phyloP scores from a whole-genome alignment of 1,140 invertebrate genomes.

The Gyrodactylus bullatarudis region DNA sequence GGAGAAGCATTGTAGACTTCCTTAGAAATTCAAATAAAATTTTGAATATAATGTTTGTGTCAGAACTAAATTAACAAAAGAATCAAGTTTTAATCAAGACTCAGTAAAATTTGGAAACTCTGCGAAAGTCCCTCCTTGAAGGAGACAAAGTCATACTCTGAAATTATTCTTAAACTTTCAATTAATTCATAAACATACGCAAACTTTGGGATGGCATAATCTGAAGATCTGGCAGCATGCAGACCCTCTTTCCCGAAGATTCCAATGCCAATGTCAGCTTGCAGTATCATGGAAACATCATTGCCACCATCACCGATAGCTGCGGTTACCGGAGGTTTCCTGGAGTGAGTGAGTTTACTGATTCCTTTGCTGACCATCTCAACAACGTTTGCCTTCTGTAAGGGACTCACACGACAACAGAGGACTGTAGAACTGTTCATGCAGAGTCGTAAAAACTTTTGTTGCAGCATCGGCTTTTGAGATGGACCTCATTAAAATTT shows the following conservation, averaged over 20 bases:
- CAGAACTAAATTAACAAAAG: too few species aligned
- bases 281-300: conserved; percentile 34
- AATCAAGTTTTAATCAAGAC: too few species aligned
- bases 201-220: conserved; percentile 2
- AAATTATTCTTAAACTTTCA: too few species aligned
- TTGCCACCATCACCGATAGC: conserved; percentile 97
- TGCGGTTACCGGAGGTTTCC: conserved; percentile 26
- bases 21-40: too few species aligned
- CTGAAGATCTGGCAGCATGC: conserved; percentile 23
- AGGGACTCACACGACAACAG: conserved; percentile 41
- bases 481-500: not conserved
- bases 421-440: conserved; percentile 3
- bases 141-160: too few species aligned
- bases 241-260: conserved; percentile 92
- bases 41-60: too few species aligned
- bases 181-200: too few species aligned
- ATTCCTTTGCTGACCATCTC: conserved; percentile 62
- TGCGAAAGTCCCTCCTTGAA: too few species aligned
- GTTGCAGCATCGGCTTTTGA: not conserved
- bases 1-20: too few species aligned
- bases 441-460: not conserved
- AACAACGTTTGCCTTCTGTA: conserved; percentile 74
- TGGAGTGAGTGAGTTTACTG: conserved; percentile 10
- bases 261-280: conserved; percentile 45
- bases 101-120: too few species aligned